phyloP scores from a whole-genome alignment of 2,113 vertebrate genomes.

The Ahaetulla prasina region DNA sequence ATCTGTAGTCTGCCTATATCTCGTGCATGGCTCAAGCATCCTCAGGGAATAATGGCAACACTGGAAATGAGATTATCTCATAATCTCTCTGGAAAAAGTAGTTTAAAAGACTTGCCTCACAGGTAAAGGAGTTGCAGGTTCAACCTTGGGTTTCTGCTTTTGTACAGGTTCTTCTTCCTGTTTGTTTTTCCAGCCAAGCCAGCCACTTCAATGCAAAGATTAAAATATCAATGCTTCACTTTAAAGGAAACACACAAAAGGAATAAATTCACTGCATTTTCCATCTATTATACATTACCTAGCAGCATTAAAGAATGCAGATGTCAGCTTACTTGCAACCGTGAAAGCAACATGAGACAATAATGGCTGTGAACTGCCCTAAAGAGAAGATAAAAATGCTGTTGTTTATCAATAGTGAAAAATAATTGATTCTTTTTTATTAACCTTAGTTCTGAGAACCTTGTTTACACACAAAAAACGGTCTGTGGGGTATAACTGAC shows the following conservation, averaged over 20 bases:
- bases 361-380: slow-evolving; percentile 94
- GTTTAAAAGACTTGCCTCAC: slow-evolving; percentile 75
- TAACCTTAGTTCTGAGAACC: not conserved
- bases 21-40: not conserved
- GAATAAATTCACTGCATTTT: not conserved
- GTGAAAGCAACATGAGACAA: slow-evolving; percentile 96
- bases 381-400: slow-evolving; percentile 30
- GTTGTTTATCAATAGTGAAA: slow-evolving; percentile 40
- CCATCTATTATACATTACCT: slow-evolving; percentile 72
- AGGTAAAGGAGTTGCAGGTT: slow-evolving; percentile 85
- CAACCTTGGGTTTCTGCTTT: slow-evolving; percentile 94
- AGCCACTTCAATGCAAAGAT: slow-evolving; percentile 74
- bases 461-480: not conserved
- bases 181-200: slow-evolving; percentile 94
- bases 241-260: not conserved
- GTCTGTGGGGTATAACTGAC: not conserved
- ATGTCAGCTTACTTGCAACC: slow-evolving; percentile 97
- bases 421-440: slow-evolving; percentile 20
- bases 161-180: slow-evolving; percentile 84
- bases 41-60: not conserved
- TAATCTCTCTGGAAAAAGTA: not conserved
- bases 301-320: slow-evolving; percentile 93
- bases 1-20: not conserved
- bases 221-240: not conserved
- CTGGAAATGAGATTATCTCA: not conserved